These are phyloP conservation scores for Chelonoidis abingdonii DNA, from an alignment of 2,113 vertebrate species.

Conservation along the genomic window DNA sequence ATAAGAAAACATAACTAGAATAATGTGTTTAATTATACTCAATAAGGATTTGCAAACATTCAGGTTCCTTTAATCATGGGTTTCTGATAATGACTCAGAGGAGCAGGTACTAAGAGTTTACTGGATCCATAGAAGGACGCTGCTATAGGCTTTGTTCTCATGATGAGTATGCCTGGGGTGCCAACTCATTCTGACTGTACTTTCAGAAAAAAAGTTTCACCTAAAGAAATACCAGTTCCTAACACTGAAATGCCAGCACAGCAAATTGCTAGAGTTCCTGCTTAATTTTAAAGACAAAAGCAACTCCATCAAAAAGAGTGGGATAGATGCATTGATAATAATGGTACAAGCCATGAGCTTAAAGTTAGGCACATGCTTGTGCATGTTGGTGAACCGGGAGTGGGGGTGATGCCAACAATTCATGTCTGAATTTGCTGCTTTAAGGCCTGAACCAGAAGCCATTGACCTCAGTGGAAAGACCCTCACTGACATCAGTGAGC, in stretches of 20 bases:
- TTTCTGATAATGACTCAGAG: background rate
- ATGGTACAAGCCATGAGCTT: background rate
- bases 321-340: background rate
- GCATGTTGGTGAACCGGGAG: background rate
- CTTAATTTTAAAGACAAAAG: background rate
- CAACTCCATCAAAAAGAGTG: background rate
- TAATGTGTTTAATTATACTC: background rate
- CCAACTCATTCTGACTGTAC: background rate
- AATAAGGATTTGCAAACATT: background rate
- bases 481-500: rapidly evolving
- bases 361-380: background rate
- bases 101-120: background rate
- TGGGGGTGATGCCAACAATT: background rate
- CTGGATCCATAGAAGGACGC: background rate
- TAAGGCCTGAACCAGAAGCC: background rate
- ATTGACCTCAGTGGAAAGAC: background rate
- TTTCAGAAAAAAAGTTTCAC: rapidly evolving
- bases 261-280: background rate
- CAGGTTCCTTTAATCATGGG: background rate
- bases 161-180: rapidly evolving
- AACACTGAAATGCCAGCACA: background rate
- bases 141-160: rapidly evolving
- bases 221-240: background rate
- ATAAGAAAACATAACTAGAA: background rate
- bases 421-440: background rate